phyloP scores from a whole-genome alignment of 2,888 invertebrate species.

The Dynastes maya region DNA sequence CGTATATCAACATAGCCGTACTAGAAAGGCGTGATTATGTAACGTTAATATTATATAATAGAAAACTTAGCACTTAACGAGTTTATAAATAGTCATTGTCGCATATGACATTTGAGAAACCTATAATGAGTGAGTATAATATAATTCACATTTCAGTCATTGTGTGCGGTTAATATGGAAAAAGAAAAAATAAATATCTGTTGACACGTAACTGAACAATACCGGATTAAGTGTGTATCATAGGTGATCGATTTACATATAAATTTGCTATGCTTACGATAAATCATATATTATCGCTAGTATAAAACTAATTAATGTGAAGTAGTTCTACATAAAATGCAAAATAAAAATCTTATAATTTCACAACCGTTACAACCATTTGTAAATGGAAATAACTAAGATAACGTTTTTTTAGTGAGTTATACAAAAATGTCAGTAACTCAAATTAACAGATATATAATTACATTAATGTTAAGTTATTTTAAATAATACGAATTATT shows the following conservation, averaged over 20 bases:
- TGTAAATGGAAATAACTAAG: no score
- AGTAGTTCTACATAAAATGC: neutral
- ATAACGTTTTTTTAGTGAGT: no score
- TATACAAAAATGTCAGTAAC: no score
- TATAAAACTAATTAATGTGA: neutral
- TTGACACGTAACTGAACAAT: constrained; percentile 5
- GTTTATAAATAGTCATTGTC: constrained; percentile 43
- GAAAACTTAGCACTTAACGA: constrained; percentile 26
- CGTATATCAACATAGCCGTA: neutral
- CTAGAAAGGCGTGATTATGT: constrained; percentile 39
- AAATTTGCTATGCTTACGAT: neutral
- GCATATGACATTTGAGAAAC: constrained; percentile 33
- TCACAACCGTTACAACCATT: no score
- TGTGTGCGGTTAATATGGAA: neutral
- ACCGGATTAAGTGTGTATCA: neutral
- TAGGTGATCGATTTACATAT: neutral
- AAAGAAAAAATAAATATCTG: neutral
- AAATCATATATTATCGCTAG: neutral
- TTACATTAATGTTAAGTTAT: no score
- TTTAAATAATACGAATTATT: neutral
- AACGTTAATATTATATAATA: constrained; percentile 33
- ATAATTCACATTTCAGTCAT: neutral
- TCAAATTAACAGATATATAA: no score
- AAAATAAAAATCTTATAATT: neutral
- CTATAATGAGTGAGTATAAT: neutral